Percentiles rank a stretch among this genome's conserved stretches.
Evolutionary conservation across 2,888 invertebrate genomes (phyloP).

Genomic region (Mythimna pallens): DNA sequence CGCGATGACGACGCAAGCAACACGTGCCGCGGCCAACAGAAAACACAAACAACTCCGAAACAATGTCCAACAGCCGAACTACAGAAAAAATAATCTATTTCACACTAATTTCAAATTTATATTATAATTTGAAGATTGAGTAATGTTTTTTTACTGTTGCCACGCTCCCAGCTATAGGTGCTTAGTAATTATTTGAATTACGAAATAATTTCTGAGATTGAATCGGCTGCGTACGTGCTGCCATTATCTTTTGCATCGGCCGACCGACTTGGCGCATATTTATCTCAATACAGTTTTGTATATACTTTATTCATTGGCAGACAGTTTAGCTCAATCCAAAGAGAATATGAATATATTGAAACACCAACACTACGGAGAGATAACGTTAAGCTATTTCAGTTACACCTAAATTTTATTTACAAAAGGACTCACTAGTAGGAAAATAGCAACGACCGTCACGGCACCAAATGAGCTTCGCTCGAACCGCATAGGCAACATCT

Average conservation of each 20-base stretch:
- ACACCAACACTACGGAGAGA: slow-evolving; percentile 81
- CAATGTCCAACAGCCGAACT: slow-evolving; percentile 46
- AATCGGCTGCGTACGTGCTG: slow-evolving; percentile 78
- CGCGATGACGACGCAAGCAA: slow-evolving; percentile 69
- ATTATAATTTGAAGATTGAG: slow-evolving; percentile 75
- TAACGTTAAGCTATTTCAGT: slow-evolving; percentile 78
- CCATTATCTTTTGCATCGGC: slow-evolving; percentile 75
- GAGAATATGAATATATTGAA: slow-evolving; percentile 61
- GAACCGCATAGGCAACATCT: slow-evolving; percentile 59
- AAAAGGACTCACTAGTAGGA: slow-evolving; percentile 89
- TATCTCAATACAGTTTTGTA: slow-evolving; percentile 66
- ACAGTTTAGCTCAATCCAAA: slow-evolving; percentile 36
- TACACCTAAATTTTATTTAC: slow-evolving; percentile 86
- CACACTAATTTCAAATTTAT: slow-evolving; percentile 73
- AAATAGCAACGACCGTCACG: slow-evolving; percentile 89
- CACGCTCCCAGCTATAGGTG: slow-evolving; percentile 73
- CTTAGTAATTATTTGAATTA: slow-evolving; percentile 82
- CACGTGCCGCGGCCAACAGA: slow-evolving; percentile 43
- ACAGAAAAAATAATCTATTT: slow-evolving; percentile 71
- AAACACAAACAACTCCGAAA: slow-evolving; percentile 51
- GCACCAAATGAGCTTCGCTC: slow-evolving; percentile 85
- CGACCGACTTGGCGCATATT: slow-evolving; percentile 71
- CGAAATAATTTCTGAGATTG: slow-evolving; percentile 80
- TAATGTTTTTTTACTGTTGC: slow-evolving; percentile 77
- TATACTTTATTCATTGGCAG: slow-evolving; percentile 57